Base-by-base conservation (phyloP, 2,888 invertebrate species). In the Drosophila phalerata region DNA sequence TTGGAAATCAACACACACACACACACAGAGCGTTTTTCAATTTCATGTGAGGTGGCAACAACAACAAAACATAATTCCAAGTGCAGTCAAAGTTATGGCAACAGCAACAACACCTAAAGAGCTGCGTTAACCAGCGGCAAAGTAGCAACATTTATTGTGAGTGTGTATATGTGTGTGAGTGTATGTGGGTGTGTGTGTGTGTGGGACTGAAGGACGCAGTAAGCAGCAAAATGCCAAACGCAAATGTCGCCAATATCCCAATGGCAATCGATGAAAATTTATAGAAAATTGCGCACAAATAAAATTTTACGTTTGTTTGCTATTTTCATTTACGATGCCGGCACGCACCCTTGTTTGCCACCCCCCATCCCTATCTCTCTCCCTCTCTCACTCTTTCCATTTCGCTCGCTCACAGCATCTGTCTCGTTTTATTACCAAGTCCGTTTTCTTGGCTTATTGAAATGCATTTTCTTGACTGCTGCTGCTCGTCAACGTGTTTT, bases 291-390 rank as follows among this genome's bases (percentile, higher is more conserved):
- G 84, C 89, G 89, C 90, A 90, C 87, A 85, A 85, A 85, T 85
- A 85, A 85, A 85, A 90, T 85, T 85, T 85, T 88, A 85, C 90
- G 90, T 85, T 85, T 90, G 90, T 77, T 85, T 85, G 84, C 90
- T 79, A 88, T 84, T 83, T 84, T 86, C 83, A 85, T 83, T 86
- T 86, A 83, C 85, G 80, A 82, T 17, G 67, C 30, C 69, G 69
- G 66, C 62, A 62, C 62, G 58, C 61, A 61, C n/a, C 43, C 45
- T 40, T 22, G 13, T 45, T n/a, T 43, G 9, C n/a, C 48, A 0
- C 17, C 56, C 1, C 8, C 15, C 28, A 1, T 34, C 17, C 48
- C 0, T 25, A 13, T 13, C 25, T 11, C n/a, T 11, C 9, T 25
- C 28, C 40, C 34, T n/a, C 19, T 25, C 25, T n/a, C 61, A 1